Conservation (phyloP, 1,140 invertebrate genomes). For the Ericerus pela region DNA sequence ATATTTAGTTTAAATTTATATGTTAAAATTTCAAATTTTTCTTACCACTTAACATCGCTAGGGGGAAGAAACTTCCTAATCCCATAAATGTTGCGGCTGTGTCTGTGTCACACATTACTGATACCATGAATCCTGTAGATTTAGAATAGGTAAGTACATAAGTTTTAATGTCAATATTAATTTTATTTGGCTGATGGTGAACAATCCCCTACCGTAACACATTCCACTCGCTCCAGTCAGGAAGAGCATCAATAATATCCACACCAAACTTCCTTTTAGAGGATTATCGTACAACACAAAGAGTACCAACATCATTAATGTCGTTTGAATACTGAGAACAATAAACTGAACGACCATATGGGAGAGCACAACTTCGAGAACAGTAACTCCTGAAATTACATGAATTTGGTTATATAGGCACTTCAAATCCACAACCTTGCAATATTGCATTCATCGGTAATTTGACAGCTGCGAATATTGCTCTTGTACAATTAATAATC, state of each 20-base stretch:
- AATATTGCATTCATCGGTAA: too few relatives aligned
- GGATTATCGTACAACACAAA: slow-evolving; percentile 35
- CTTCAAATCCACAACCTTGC: too few relatives aligned
- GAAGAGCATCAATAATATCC: slow-evolving; percentile 35
- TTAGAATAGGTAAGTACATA: slow-evolving; percentile 13
- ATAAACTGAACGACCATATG: slow-evolving; percentile 74
- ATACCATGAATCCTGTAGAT: slow-evolving; percentile 26
- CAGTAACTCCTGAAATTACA: slow-evolving; percentile 45
- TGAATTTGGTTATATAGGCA: background rate
- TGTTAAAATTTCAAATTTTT: too few relatives aligned
- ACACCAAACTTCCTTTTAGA: slow-evolving; percentile 33
- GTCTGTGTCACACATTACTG: slow-evolving; percentile 25
- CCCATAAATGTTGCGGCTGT: slow-evolving; percentile 26
- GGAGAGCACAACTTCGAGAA: slow-evolving; percentile 63
- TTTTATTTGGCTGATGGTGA: background rate
- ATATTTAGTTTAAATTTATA: too few relatives aligned
- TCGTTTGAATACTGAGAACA: slow-evolving; percentile 68
- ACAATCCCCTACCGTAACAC: slow-evolving; percentile 34
- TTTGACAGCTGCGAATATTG: too few relatives aligned
- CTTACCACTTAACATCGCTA: slow-evolving; percentile 27
- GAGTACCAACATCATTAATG: slow-evolving; percentile 41
- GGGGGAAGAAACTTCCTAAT: slow-evolving; percentile 28
- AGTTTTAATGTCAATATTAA: background rate
- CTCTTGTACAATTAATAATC: too few relatives aligned
- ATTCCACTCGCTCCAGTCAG: slow-evolving; percentile 40